A percentile compares a stretch with the other conserved stretches of the same genome.
These are phyloP conservation scores for Epinotia bilunana DNA, from an alignment of 2,888 invertebrate genomes.

Conservation along the genomic window DNA sequence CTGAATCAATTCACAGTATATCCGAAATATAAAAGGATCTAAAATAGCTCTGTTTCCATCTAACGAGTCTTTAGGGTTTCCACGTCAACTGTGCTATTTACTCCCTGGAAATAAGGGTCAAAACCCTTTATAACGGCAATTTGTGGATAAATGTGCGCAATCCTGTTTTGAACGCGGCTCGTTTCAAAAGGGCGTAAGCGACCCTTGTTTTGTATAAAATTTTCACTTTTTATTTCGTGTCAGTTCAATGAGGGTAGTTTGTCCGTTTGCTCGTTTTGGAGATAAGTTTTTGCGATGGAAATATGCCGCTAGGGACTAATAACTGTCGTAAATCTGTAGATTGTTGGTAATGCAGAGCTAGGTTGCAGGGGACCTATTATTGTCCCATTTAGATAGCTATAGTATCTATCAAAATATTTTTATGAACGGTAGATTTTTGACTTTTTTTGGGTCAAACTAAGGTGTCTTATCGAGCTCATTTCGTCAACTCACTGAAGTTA, in stretches of 20 bases:
- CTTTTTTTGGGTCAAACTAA: no score
- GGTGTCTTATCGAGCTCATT: no score
- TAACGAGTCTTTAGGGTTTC: constrained; percentile 6
- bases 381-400: background rate
- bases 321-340: background rate
- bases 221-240: constrained; percentile 3
- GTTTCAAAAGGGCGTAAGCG: background rate
- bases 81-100: background rate
- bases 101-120: constrained; percentile 7
- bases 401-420: no score
- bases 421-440: no score
- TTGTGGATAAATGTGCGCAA: constrained; percentile 30
- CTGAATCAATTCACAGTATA: background rate
- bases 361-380: background rate
- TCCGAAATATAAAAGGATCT: background rate
- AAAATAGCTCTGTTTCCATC: constrained; percentile 1
- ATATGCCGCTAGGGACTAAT: constrained; percentile 4
- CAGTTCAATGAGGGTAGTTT: background rate
- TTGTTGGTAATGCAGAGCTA: background rate
- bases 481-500: no score
- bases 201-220: background rate
- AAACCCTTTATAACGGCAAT: background rate
- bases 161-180: background rate
- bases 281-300: constrained; percentile 15
- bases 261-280: background rate